Conservation (phyloP, 1,140 invertebrate species). For the Agrypnia vestita region DNA sequence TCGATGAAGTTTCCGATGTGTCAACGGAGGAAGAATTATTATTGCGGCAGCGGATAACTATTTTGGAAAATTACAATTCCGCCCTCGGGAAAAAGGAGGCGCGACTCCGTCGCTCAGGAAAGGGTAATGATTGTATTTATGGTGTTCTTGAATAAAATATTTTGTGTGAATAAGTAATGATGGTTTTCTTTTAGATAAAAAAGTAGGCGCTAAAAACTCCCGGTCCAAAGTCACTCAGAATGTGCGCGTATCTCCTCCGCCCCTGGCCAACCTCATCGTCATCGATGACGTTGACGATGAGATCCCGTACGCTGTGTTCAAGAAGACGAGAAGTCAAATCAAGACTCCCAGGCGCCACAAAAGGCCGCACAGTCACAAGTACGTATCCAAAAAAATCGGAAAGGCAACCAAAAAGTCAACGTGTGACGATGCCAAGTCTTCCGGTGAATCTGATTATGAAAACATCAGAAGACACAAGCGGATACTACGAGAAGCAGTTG, state of each 20-base stretch:
- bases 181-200: conserved; percentile 29
- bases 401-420: background rate
- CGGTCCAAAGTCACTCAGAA: background rate
- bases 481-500: conserved; percentile 41
- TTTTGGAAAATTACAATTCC: conserved; percentile 46
- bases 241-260: background rate
- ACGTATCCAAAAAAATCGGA: background rate
- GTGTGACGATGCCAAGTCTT: background rate
- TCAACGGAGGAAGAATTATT: conserved; percentile 47
- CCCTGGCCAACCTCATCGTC: conserved; percentile 12
- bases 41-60: conserved; percentile 40
- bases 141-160: background rate
- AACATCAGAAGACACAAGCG: conserved; percentile 10
- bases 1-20: conserved; percentile 42
- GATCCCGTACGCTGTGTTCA: conserved; percentile 1
- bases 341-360: conserved; percentile 9
- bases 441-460: conserved; percentile 43
- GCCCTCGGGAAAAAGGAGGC: conserved; percentile 48
- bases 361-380: conserved; percentile 16
- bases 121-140: conserved; percentile 18
- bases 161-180: background rate
- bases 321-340: background rate
- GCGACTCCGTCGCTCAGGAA: background rate
- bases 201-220: background rate
- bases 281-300: conserved; percentile 29